Evolutionary conservation across 2,888 invertebrate species (phyloP).

Genomic region (Chorisops tibialis): DNA sequence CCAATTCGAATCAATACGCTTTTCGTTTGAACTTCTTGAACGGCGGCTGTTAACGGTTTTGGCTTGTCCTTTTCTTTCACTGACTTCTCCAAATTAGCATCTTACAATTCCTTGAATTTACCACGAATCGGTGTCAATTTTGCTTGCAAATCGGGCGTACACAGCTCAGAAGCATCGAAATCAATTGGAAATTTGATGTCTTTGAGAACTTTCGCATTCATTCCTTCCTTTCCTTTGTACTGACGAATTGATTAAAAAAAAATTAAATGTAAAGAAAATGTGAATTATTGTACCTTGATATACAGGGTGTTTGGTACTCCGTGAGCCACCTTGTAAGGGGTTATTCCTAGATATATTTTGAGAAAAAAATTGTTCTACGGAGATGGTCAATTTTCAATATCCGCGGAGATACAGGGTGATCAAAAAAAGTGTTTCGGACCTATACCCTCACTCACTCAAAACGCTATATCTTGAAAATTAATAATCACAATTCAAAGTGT

Average conservation of each 20-base stretch:
- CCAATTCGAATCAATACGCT: slow-evolving; percentile 60
- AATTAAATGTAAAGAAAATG: too few species aligned
- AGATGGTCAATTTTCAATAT: too few species aligned
- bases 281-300: too few species aligned
- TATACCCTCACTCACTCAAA: too few species aligned
- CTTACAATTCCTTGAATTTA: slow-evolving; percentile 86
- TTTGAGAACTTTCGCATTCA: slow-evolving; percentile 95
- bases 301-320: too few species aligned
- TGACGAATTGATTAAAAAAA: slow-evolving; percentile 99
- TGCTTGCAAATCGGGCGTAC: slow-evolving; percentile 79
- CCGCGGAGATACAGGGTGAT: too few species aligned
- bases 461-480: too few species aligned
- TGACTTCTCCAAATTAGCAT: slow-evolving; percentile 59
- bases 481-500: too few species aligned
- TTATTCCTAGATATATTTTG: too few species aligned
- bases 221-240: slow-evolving; percentile 92
- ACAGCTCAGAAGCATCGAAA: slow-evolving; percentile 92
- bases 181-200: slow-evolving; percentile 95
- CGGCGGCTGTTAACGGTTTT: slow-evolving; percentile 48
- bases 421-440: too few species aligned
- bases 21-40: slow-evolving; percentile 45
- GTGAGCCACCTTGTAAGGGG: too few species aligned
- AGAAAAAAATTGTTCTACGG: too few species aligned
- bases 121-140: slow-evolving; percentile 83
- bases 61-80: slow-evolving; percentile 53